These are phyloP conservation scores for Eudyptes chrysolophus DNA, from an alignment of 2,113 vertebrate genomes.

Conservation along the genomic window DNA sequence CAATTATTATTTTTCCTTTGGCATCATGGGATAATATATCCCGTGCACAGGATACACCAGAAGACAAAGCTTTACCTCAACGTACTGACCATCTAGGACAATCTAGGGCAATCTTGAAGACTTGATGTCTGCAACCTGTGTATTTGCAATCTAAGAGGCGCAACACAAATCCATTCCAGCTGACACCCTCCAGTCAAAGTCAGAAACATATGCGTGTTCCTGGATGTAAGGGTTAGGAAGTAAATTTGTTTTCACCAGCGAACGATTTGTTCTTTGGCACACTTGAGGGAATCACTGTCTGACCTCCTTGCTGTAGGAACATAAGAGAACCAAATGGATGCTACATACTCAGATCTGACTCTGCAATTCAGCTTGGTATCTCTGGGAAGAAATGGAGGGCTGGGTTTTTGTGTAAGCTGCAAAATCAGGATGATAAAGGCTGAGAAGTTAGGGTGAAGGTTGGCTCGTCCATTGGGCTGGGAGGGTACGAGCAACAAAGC, in stretches of 20 bases:
- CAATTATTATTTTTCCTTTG: neutral
- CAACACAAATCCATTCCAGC: neutral
- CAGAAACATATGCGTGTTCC: neutral
- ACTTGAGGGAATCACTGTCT: neutral
- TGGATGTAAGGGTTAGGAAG: neutral
- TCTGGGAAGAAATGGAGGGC: neutral
- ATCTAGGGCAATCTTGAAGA: neutral
- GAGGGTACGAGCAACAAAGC: accelerated
- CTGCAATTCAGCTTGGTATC: neutral
- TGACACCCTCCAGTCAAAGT: neutral
- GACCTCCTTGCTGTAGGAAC: neutral
- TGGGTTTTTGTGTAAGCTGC: neutral
- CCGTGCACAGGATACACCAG: neutral
- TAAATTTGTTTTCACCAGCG: neutral
- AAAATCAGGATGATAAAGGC: neutral
- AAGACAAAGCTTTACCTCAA: neutral
- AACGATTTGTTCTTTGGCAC: neutral
- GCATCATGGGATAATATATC: too few relatives aligned
- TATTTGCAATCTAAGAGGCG: neutral
- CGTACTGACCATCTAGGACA: neutral
- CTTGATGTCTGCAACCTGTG: neutral
- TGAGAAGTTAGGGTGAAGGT: neutral
- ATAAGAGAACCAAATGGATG: neutral
- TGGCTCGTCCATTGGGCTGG: neutral
- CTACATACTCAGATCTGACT: neutral